Evolutionary conservation across 2,888 invertebrate genomes (phyloP).

Genomic region (Unio delphinus): DNA sequence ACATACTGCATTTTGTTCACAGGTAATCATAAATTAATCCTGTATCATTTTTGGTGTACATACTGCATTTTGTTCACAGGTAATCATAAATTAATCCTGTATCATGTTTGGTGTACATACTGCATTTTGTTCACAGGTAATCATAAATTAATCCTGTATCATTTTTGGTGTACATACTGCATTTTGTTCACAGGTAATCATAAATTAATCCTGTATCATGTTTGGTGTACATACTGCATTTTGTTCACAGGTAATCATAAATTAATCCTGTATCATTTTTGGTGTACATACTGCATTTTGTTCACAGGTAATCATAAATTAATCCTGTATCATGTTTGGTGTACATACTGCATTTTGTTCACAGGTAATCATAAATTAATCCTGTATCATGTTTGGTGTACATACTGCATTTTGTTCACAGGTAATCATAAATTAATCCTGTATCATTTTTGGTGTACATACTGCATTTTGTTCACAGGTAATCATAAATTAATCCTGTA

Average conservation of each 20-base stretch:
- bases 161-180: too few relatives aligned
- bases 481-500: conserved; percentile 4
- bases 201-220: background rate
- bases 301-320: conserved; percentile 79
- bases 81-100: too few relatives aligned
- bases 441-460: too few relatives aligned
- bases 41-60: background rate
- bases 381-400: too few relatives aligned
- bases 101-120: too few relatives aligned
- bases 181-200: conserved; percentile 88
- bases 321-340: background rate
- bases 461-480: conserved; percentile 96
- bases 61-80: background rate
- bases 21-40: conserved; percentile 71
- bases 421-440: conserved; percentile 68
- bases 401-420: conserved; percentile 98
- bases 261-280: background rate
- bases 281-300: too few relatives aligned
- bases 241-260: conserved; percentile 84
- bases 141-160: background rate
- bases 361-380: conserved; percentile 75
- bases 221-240: too few relatives aligned
- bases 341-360: conserved; percentile 98
- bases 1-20: conserved; percentile 74
- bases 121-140: conserved; percentile 93